A percentile compares a stretch with the other conserved stretches of the same genome.
Conservation (phyloP, 2,113 vertebrate species). For the Picathartes gymnocephalus region DNA sequence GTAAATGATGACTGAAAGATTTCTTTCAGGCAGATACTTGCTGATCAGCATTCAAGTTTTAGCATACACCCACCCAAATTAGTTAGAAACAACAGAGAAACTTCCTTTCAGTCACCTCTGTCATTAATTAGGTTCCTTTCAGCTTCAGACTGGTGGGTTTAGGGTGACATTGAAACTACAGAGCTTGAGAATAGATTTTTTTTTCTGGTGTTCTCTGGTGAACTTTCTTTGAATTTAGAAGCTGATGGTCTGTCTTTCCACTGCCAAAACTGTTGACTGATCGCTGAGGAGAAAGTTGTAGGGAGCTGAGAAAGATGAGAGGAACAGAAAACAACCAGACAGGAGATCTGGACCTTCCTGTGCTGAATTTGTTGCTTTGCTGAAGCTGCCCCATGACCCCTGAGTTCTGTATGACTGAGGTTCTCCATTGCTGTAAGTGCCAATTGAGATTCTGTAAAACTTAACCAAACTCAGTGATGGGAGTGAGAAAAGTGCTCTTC, state of each 20-base stretch:
- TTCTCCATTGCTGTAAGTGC: not conserved
- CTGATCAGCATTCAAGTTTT: not conserved
- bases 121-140: not conserved
- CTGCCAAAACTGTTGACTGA: constrained; percentile 55
- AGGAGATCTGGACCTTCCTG: constrained; percentile 22
- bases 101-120: not conserved
- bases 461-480: not conserved
- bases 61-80: not conserved
- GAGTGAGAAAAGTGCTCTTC: not conserved
- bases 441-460: not conserved
- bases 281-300: constrained; percentile 12
- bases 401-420: not conserved
- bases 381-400: not conserved
- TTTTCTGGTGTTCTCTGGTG: not conserved
- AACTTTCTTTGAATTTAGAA: not conserved
- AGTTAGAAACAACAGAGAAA: not conserved
- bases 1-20: not conserved
- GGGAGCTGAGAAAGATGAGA: constrained; percentile 9
- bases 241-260: constrained; percentile 15
- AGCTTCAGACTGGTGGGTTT: not conserved
- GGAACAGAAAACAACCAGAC: constrained; percentile 42
- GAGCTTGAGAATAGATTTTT: not conserved
- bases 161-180: not conserved
- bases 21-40: not conserved
- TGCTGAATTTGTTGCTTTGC: not conserved